A percentile compares a stretch with the other conserved stretches of the same genome.
Conservation (phyloP, 2,113 vertebrate genomes). For the Heptranchias perlo region DNA sequence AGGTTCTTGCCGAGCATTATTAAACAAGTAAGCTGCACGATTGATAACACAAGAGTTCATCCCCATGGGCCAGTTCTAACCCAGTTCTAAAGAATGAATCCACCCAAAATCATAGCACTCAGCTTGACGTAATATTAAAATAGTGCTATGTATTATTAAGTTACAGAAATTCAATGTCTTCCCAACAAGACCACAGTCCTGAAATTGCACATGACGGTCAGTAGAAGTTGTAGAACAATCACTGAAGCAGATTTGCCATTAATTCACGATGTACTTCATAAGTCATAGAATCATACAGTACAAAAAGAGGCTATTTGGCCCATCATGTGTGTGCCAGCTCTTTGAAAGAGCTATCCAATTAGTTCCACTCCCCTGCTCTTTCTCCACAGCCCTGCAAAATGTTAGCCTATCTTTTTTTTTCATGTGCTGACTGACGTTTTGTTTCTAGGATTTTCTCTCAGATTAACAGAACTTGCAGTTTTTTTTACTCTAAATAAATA, state of each 20-base stretch:
- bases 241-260: background rate
- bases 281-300: background rate
- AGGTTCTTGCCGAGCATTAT: background rate
- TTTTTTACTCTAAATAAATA: background rate
- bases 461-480: background rate
- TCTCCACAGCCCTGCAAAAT: background rate
- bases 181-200: background rate
- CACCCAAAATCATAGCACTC: background rate
- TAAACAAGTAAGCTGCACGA: background rate
- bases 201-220: background rate
- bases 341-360: background rate
- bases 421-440: background rate
- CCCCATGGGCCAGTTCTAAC: no score
- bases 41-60: background rate
- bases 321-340: background rate
- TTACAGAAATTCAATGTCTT: background rate
- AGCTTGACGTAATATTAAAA: background rate
- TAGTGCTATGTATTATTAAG: background rate
- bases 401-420: background rate
- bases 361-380: background rate
- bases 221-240: background rate
- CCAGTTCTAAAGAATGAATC: background rate
- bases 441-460: background rate
- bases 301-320: background rate
- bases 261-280: no score